A percentile compares a stretch with the other conserved stretches of the same genome.
These are phyloP conservation scores for Drosophila aldrichi DNA, from an alignment of 2,888 invertebrate species.

Conservation along the genomic window DNA sequence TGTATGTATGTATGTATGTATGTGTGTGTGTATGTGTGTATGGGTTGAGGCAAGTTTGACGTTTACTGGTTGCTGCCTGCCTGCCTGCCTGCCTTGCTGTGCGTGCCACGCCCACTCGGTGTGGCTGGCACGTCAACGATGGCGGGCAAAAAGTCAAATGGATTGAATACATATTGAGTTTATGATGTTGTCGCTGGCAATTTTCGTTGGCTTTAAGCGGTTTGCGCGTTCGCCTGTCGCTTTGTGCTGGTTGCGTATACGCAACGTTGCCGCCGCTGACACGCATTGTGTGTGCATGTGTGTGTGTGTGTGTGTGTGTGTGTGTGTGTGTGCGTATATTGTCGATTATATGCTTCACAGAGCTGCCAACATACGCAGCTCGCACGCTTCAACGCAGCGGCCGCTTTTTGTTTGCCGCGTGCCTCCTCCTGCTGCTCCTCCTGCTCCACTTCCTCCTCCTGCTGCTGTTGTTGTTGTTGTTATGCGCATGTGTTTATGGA, in stretches of 20 bases:
- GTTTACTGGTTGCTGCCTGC: slow-evolving; percentile 18
- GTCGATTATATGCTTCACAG: slow-evolving; percentile 76
- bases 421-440: slow-evolving; percentile 22
- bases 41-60: slow-evolving; percentile 24
- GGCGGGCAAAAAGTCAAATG: slow-evolving; percentile 75
- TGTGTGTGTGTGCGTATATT: slow-evolving; percentile 43
- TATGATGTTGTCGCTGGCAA: slow-evolving; percentile 78
- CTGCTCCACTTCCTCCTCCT: slow-evolving; percentile 24
- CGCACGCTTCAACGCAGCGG: slow-evolving; percentile 48
- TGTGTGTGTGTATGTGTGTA: not conserved
- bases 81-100: not conserved
- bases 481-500: slow-evolving; percentile 63
- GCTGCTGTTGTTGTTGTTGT: slow-evolving; percentile 25
- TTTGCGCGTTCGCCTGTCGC: slow-evolving; percentile 61
- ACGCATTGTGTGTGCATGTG: no score
- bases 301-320: slow-evolving; percentile 11
- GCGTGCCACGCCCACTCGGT: slow-evolving; percentile 43
- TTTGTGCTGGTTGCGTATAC: slow-evolving; percentile 68
- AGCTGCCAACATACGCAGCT: slow-evolving; percentile 65
- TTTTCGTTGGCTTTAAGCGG: slow-evolving; percentile 77
- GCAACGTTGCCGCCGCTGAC: slow-evolving; percentile 58
- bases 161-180: slow-evolving; percentile 75
- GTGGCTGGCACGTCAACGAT: slow-evolving; percentile 51
- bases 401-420: slow-evolving; percentile 45
- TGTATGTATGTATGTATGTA: not conserved